Evolutionary conservation across 2,888 invertebrate species (phyloP).

Genomic region (Archaeoteleia sp.): DNA sequence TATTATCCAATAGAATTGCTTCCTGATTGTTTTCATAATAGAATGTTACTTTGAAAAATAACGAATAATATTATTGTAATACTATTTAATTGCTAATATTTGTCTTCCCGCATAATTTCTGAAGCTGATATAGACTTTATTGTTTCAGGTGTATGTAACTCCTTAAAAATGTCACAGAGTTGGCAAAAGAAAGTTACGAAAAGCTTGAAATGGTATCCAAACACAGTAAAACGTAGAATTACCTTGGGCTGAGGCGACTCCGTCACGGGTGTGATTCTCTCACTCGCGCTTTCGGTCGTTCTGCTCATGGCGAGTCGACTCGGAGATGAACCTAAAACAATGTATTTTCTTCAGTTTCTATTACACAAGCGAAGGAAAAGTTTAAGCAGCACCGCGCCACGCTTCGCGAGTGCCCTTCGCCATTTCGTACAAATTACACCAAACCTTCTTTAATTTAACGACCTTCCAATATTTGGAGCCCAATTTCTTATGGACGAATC

Average conservation of each 20-base stretch:
- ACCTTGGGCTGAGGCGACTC: slow-evolving; percentile 77
- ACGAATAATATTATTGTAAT: too few relatives aligned
- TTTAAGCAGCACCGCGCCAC: slow-evolving; percentile 14
- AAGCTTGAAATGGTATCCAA: slow-evolving; percentile 46
- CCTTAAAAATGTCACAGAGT: slow-evolving; percentile 42
- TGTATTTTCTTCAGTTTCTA: slow-evolving; percentile 14
- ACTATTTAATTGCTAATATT: too few relatives aligned
- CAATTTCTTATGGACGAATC: slow-evolving; percentile 21
- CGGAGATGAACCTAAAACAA: slow-evolving; percentile 76
- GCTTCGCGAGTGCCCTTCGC: slow-evolving; percentile 36
- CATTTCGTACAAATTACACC: slow-evolving; percentile 33
- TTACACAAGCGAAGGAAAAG: slow-evolving; percentile 21
- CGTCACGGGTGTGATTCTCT: slow-evolving; percentile 73
- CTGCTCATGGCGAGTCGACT: slow-evolving; percentile 76
- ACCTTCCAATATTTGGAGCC: slow-evolving; percentile 30
- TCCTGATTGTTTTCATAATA: too few relatives aligned
- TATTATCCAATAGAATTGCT: too few relatives aligned
- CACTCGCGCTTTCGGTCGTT: slow-evolving; percentile 69
- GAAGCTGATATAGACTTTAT: neutral
- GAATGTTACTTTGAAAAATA: too few relatives aligned
- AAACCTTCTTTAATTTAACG: too few relatives aligned
- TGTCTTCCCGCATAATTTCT: neutral
- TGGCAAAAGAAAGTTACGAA: slow-evolving; percentile 55
- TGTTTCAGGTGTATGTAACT: slow-evolving; percentile 42
- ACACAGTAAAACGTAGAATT: slow-evolving; percentile 52